phyloP scores from a whole-genome alignment of 2,113 vertebrate genomes.

The Tragelaphus strepsiceros region DNA sequence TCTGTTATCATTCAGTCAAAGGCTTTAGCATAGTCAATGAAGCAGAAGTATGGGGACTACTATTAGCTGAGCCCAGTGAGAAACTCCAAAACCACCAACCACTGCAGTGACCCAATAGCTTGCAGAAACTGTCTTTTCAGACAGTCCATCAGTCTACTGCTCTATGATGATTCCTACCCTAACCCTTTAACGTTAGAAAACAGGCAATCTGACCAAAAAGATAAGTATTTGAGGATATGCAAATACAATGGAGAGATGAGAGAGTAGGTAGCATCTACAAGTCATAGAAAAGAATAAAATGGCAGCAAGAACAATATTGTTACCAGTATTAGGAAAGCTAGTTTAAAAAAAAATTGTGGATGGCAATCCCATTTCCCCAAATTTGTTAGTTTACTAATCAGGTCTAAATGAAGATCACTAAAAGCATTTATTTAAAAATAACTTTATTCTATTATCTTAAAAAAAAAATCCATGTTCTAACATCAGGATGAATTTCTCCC shows the following conservation, averaged over 20 bases:
- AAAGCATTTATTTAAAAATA: slow-evolving; percentile 66
- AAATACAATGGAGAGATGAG: not conserved
- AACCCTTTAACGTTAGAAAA: not conserved
- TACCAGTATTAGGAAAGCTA: not conserved
- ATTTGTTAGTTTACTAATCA: not conserved
- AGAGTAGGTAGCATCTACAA: too few relatives aligned
- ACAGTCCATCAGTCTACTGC: too few relatives aligned
- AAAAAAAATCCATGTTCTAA: slow-evolving; percentile 46
- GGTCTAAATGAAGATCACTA: slow-evolving; percentile 28
- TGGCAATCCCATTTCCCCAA: not conserved
- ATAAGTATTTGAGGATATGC: too few relatives aligned
- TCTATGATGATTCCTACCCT: not conserved
- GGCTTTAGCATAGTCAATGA: not conserved
- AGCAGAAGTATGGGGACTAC: not conserved
- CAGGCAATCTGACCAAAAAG: not conserved
- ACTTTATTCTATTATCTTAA: slow-evolving; percentile 64
- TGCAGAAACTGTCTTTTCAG: not conserved
- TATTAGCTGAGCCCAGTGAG: not conserved
- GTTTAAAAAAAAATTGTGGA: not conserved
- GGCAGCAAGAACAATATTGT: not conserved
- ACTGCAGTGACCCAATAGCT: not conserved
- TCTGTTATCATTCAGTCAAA: not conserved
- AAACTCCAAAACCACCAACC: not conserved
- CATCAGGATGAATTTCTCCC: slow-evolving; percentile 37
- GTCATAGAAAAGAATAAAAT: not conserved